Percentiles rank a stretch among this genome's conserved stretches.
Evolutionary conservation across 2,888 invertebrate genomes (phyloP).

Genomic region (Pediacus dermestoides): DNA sequence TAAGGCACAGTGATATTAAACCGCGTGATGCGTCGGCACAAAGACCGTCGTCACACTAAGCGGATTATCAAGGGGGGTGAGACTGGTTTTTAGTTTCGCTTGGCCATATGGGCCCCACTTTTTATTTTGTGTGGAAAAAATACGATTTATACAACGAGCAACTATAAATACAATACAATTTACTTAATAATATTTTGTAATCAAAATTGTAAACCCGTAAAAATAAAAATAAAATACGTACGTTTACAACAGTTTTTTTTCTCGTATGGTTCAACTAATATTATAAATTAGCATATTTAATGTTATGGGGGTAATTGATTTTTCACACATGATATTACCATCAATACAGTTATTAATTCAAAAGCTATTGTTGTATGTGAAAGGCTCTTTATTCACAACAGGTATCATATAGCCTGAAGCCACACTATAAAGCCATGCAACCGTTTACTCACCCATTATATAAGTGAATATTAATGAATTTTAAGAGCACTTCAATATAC

Average conservation of each 20-base stretch:
- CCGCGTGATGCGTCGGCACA: conserved; percentile 41
- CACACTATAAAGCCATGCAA: conserved; percentile 25
- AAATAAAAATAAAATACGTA: no score
- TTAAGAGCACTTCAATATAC: conserved; percentile 14
- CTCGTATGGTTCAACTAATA: conserved; percentile 8
- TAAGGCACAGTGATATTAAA: conserved; percentile 45
- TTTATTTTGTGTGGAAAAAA: no score
- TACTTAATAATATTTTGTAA: no score
- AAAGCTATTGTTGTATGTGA: conserved; percentile 13
- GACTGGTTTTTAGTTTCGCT: conserved; percentile 45
- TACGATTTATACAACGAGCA: no score
- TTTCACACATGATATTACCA: conserved; percentile 22
- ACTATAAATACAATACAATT: no score
- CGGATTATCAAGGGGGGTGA: conserved; percentile 40
- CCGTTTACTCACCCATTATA: conserved; percentile 25
- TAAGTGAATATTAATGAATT: conserved; percentile 26
- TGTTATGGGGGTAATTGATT: conserved; percentile 29
- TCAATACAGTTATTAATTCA: conserved; percentile 12
- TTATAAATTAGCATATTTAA: conserved; percentile 5
- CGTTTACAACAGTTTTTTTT: no score
- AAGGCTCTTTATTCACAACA: conserved; percentile 29
- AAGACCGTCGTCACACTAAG: conserved; percentile 39
- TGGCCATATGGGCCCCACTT: conserved; percentile 9
- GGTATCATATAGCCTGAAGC: conserved; percentile 30
- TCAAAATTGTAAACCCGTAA: no score